Conservation (phyloP, 2,113 vertebrate species). For the Orthonyx spaldingii region DNA sequence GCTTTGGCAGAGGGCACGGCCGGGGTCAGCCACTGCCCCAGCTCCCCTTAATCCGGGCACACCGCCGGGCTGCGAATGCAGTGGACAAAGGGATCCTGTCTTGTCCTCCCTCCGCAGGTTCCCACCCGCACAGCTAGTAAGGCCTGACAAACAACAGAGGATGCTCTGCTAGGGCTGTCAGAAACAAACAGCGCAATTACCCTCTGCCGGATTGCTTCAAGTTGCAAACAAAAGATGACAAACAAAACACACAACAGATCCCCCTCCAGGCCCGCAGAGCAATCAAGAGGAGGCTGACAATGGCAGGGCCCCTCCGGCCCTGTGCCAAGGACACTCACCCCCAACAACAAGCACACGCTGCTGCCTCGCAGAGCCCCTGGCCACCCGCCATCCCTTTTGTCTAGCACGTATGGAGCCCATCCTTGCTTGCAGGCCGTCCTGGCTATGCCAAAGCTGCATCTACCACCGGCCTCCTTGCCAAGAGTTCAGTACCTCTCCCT, state of each 20-base stretch:
- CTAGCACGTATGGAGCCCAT: constrained; percentile 38
- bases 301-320: constrained; percentile 17
- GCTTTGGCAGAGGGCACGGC: neutral
- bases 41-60: neutral
- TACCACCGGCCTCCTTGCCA: neutral
- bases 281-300: constrained; percentile 35
- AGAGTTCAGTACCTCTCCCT: neutral
- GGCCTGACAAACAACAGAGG: constrained; percentile 27
- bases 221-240: constrained; percentile 54
- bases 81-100: neutral
- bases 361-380: constrained; percentile 24
- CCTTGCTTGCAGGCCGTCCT: neutral
- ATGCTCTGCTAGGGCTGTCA: constrained; percentile 5
- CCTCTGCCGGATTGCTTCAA: constrained; percentile 31
- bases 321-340: constrained; percentile 33
- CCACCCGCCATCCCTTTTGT: constrained; percentile 28
- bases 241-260: constrained; percentile 49
- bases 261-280: neutral
- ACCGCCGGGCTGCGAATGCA: rapidly evolving
- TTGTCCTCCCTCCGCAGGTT: neutral
- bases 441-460: neutral
- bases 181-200: constrained; percentile 13
- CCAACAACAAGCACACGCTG: constrained; percentile 24
- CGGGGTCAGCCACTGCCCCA: neutral
- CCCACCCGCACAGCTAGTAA: neutral